These are phyloP conservation scores for Oscheius sp. DNA, from an alignment of 2,888 invertebrate species.

Conservation along the genomic window DNA sequence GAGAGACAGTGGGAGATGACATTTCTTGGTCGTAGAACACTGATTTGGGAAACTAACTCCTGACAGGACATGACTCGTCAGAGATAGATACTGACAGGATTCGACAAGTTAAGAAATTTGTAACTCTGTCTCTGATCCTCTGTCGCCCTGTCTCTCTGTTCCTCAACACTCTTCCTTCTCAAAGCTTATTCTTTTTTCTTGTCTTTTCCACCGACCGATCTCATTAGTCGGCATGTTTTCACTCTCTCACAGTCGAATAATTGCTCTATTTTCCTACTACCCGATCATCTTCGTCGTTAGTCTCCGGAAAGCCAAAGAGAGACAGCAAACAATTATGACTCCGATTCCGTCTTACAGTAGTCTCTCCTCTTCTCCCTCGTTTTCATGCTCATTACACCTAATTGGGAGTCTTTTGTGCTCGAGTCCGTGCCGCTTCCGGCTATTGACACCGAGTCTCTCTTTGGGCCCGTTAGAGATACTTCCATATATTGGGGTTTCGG, in stretches of 20 bases:
- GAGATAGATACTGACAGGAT: too few relatives aligned
- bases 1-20: too few relatives aligned
- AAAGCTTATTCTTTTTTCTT: neutral
- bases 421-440: constrained; percentile 19
- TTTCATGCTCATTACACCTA: constrained; percentile 23
- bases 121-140: neutral
- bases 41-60: too few relatives aligned
- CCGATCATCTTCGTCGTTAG: constrained; percentile 17
- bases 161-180: neutral
- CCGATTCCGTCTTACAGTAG: neutral
- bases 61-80: too few relatives aligned
- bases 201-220: constrained; percentile 1
- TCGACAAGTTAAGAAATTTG: too few relatives aligned
- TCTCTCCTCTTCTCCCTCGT: neutral
- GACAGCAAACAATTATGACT: constrained; percentile 11
- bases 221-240: constrained; percentile 34
- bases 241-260: constrained; percentile 1
- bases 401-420: constrained; percentile 26
- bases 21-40: too few relatives aligned
- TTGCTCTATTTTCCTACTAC: constrained; percentile 18
- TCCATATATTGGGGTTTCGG: neutral
- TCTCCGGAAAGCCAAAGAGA: neutral
- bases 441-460: constrained; percentile 22
- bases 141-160: constrained; percentile 30
- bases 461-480: neutral